A percentile compares a stretch with the other conserved stretches of the same genome.
These are phyloP conservation scores for Lucilia sericata DNA, from an alignment of 1,140 invertebrate genomes.

Conservation along the genomic window DNA sequence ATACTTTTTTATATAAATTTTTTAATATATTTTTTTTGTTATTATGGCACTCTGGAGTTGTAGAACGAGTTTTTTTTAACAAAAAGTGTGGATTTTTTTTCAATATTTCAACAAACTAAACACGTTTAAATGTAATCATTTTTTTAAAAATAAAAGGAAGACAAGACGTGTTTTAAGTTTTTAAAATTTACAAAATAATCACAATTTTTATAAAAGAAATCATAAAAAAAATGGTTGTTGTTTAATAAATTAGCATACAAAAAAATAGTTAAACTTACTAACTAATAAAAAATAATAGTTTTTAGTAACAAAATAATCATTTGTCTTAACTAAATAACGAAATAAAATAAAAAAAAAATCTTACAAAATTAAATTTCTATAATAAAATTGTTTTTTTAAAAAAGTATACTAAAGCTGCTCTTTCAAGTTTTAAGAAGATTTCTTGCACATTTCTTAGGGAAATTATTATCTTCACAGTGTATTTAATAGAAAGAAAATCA, in stretches of 20 bases:
- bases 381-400: conserved; percentile 9
- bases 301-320: conserved; percentile 34
- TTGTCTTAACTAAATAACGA: conserved; percentile 47
- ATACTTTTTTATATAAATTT: not conserved
- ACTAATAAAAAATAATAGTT: not conserved
- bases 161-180: not conserved
- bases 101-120: not conserved
- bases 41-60: conserved; percentile 32
- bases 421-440: conserved; percentile 40
- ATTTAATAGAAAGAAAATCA: not conserved
- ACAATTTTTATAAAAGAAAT: conserved; percentile 25
- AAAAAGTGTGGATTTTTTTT: not conserved
- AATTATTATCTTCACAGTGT: conserved; percentile 48
- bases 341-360: conserved; percentile 16
- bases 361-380: conserved; percentile 18
- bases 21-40: not conserved
- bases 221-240: not conserved
- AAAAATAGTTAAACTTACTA: not conserved
- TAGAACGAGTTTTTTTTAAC: not conserved
- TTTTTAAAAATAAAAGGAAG: not conserved
- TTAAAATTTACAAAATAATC: conserved; percentile 18
- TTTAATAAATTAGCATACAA: not conserved
- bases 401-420: conserved; percentile 42
- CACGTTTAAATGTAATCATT: not conserved
- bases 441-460: conserved; percentile 13